Percentiles rank a stretch among this genome's conserved stretches.
phyloP scores from a whole-genome alignment of 2,888 invertebrate species.

The Teinopalpus imperialis region DNA sequence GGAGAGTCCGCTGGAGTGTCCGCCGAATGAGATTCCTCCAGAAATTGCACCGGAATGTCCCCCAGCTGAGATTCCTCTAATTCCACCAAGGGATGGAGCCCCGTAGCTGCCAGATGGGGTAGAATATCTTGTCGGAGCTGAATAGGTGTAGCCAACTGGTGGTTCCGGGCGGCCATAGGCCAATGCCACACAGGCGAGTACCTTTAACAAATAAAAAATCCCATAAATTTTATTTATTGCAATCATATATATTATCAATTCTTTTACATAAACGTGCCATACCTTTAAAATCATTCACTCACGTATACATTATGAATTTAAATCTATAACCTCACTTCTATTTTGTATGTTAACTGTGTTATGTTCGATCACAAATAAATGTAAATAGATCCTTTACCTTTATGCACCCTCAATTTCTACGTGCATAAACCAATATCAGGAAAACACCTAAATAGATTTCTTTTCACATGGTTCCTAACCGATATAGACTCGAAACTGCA shows the following conservation, averaged over 20 bases:
- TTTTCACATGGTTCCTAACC: too few relatives aligned
- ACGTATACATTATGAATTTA: too few relatives aligned
- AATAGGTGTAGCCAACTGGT: conserved; percentile 76
- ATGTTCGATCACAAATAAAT: too few relatives aligned
- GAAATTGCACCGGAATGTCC: conserved; percentile 46
- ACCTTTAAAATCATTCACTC: too few relatives aligned
- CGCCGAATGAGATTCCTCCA: conserved; percentile 52
- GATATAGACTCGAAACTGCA: too few relatives aligned
- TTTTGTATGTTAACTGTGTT: too few relatives aligned
- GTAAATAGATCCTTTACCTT: too few relatives aligned
- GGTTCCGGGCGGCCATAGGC: conserved; percentile 75
- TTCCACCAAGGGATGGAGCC: conserved; percentile 43
- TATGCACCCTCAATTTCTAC: too few relatives aligned
- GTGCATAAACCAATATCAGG: too few relatives aligned
- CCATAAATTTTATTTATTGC: not conserved
- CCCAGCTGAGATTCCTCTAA: conserved; percentile 39
- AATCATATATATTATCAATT: not conserved
- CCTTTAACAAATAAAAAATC: conserved; percentile 49
- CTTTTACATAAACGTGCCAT: too few relatives aligned
- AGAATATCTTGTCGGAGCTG: conserved; percentile 56
- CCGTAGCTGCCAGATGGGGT: conserved; percentile 53
- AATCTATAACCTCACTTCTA: too few relatives aligned
- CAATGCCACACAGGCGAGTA: conserved; percentile 74
- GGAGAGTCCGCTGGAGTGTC: conserved; percentile 49
- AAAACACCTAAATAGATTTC: too few relatives aligned